Base-by-base conservation (phyloP, 1,140 invertebrate genomes). In the Colletes latitarsis region DNA sequence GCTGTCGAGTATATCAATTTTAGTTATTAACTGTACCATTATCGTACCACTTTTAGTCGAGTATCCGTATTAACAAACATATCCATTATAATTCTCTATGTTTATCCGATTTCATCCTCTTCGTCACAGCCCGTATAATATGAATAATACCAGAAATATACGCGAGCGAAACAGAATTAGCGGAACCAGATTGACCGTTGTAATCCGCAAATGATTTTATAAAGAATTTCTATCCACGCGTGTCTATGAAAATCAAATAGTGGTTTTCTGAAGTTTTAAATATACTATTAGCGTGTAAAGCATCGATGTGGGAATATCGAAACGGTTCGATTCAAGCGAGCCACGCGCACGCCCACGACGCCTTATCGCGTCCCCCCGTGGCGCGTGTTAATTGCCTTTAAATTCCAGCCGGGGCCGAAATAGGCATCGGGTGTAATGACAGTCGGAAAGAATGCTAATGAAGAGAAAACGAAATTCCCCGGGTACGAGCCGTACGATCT, bases 371-470 rank as follows among this genome's bases (percentile, higher is more conserved):
- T 66, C 43, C 71, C 43, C 71, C 77, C 30, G 71, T 52, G 78
- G 69, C 39, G 78, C 82, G 73, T 64, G 81, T 85, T 85, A 85
- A 82, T 85, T 81, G 84, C 73, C 57, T 81, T 84, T 76, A 70
- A 74, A 85, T 62, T 76, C 74, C 55, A 43, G 1, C 46, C 60
- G 21, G 30, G 53, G 6, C n/a, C 62, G 55, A 46, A 85, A 74
- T 70, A 57, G 73, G 79, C 12, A 39, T 63, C 71, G 83, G 63
- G 5, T 9, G 52, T 83, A 85, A 89, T 77, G 79, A 91, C 81
- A 87, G 86, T 41, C 77, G 70, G 71, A 77, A 81, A 84, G 82
- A 88, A 88, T 76, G 81, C 76, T 85, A 86, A 86, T 72, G 52
- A 67, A 69, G 81, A 70, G 76, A 72, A 77, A 81, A 81, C 39